These are phyloP conservation scores for Oxygymnocypris stewartii DNA, from an alignment of 2,113 vertebrate genomes.

Conservation along the genomic window DNA sequence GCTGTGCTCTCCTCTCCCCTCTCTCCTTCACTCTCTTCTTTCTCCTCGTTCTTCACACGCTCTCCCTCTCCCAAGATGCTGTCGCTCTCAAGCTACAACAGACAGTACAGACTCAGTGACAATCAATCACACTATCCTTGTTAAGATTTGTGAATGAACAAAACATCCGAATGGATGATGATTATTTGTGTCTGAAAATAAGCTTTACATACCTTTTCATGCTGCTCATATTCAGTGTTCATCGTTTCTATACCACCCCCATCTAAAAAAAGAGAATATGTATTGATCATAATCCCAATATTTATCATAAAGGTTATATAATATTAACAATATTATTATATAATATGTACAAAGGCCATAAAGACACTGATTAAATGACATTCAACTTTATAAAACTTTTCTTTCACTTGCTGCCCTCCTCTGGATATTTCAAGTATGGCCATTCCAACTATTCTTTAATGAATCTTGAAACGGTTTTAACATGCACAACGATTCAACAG, in stretches of 20 bases:
- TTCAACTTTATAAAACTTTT: neutral
- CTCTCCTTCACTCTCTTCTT: conserved; percentile 56
- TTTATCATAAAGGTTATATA: neutral
- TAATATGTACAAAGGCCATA: neutral
- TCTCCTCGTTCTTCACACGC: conserved; percentile 50
- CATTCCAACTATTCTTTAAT: neutral
- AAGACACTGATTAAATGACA: neutral
- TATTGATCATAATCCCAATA: neutral
- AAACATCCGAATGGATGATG: neutral
- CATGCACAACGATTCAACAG: neutral
- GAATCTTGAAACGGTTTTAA: neutral
- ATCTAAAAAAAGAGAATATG: conserved; percentile 17
- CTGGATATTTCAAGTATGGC: conserved; percentile 5
- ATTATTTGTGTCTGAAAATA: neutral
- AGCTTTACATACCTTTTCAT: conserved; percentile 34
- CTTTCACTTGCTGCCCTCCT: conserved; percentile 20
- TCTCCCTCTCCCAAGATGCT: conserved; percentile 17
- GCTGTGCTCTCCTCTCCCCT: conserved; percentile 52
- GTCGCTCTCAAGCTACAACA: conserved; percentile 36
- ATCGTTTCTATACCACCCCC: conserved; percentile 38
- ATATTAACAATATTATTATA: no score
- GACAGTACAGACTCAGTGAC: neutral
- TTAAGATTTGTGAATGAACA: neutral
- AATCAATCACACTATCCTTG: neutral
- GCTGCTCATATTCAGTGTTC: conserved; percentile 46